Evolutionary conservation across 2,888 invertebrate species (phyloP), one percentile per base, ranked within the genome.

Genomic region (Latrodectus elegans): DNA sequence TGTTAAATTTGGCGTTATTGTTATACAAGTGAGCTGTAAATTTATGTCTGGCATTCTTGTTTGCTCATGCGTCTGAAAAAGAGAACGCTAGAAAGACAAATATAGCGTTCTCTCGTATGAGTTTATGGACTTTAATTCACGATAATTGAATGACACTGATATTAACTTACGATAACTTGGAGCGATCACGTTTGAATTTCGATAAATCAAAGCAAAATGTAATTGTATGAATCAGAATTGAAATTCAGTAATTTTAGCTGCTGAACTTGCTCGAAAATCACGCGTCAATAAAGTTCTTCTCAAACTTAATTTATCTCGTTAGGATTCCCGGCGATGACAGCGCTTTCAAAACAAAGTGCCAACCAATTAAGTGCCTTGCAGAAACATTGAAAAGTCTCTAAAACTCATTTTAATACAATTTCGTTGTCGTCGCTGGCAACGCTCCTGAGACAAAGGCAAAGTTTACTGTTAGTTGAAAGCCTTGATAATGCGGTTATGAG

Each of bases 281-380:
- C 67, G 26, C 49, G n/a, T 67, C 53, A 70, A 53, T 70, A 26
- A 78, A 53, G 53, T 15, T 52, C 14, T 51, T 68, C 26, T 10
- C 55, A 68, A 70, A 78, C 68, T 49, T 22, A 52, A 67, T 78
- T 70, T 53, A 52, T 26, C 68, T 68, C 53, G 49, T 67, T 70
- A 26, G 52, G 38, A 53, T 78, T 67, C 52, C 55, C 55, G 17
- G 55, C 53, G 26, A 53, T 68, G 53, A 78, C 38, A 15, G 78
- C 53, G 68, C 78, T 70, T 68, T 78, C 52, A 67, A 78, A 76
- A 78, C 78, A 78, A 78, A 70, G 26, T n/a, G 12, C n/a, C 76
- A 6, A 77, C 65, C 76, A 77, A 77, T 52, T 51, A 72, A 72
- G 15, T 72, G 8, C 52, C 17, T 38, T n/a, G 60, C 75, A 64